Base-by-base conservation (phyloP, 2,113 vertebrate species). In the Protobothrops flavoviridis region DNA sequence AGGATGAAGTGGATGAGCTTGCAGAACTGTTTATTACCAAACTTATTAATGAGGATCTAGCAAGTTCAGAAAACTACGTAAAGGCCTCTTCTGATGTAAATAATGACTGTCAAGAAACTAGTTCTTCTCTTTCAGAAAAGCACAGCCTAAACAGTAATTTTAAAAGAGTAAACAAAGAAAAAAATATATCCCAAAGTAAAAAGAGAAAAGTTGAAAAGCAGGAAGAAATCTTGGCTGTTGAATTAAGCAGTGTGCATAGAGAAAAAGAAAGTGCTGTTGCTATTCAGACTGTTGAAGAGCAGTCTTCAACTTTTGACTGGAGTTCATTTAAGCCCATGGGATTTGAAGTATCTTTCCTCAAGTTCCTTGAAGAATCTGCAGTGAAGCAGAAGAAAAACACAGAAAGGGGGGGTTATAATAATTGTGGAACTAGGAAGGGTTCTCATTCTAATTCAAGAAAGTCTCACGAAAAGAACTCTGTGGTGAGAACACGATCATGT, bases 241-340 rank as follows among this genome's bases (percentile, higher is more conserved):
- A 96, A 0, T 29, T 94, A 93, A 98, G 94, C 85, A 95, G 91
- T 55, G 1, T 56, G 0, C 97, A 93, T 5, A 97, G 97, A 74
- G 98, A 98, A 45, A 98, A 98, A 0, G 98, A 98, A 94, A 97
- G 97, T 24, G 98, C 98, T 10, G 97, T 98, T 0, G 97, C 96
- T 92, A 98, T 98, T 53, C 94, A 97, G 1, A 95, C 97, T 0
- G 97, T 96, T 0, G 98, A 99, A 55, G 98, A 98, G 6, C 96
- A 97, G 0, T 98, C 99, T 61, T 97, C 97, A 0, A 96, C 96
- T 69, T 98, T 98, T 7, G 97, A 98, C 1, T 97, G 99, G 97
- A 98, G 98, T 95, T 98, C 99, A 0, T 99, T 99, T 94, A 99
- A 99, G 93, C 99, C 99, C 0, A 99, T 99, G 98, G 99, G 99